A percentile compares a stretch with the other conserved stretches of the same genome.
These are phyloP conservation scores for Tauraco hartlaubi DNA, from an alignment of 2,797 vertebrate genomes.

Conservation along the genomic window DNA sequence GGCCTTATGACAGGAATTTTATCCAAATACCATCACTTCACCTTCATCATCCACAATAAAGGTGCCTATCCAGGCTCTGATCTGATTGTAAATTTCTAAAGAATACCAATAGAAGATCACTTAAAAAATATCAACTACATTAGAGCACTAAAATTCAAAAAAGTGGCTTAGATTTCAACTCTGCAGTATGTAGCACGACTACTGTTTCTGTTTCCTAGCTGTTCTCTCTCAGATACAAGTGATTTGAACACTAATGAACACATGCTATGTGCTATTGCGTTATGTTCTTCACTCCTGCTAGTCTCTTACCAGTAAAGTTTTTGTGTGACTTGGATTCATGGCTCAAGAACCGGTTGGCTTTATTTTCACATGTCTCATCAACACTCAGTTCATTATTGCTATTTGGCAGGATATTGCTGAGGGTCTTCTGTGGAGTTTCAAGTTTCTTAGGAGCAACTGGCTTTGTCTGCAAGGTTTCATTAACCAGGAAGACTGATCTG, in stretches of 20 bases:
- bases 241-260: neutral
- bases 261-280: neutral
- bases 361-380: constrained; percentile 4
- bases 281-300: neutral
- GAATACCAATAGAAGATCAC: neutral
- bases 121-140: neutral
- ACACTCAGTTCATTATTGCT: neutral
- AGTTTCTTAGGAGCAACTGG: neutral
- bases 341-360: constrained; percentile 14
- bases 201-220: neutral
- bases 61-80: neutral
- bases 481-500: neutral
- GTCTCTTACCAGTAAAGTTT: constrained; percentile 80
- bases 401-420: neutral
- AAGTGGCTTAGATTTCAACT: neutral
- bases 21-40: neutral
- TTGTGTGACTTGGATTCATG: constrained; percentile 45
- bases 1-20: neutral
- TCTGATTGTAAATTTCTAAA: neutral
- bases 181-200: neutral
- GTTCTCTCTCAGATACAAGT: neutral
- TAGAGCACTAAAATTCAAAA: neutral
- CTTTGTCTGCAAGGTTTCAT: neutral
- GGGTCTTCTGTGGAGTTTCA: constrained; percentile 12
- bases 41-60: neutral